A percentile compares a stretch with the other conserved stretches of the same genome.
These are phyloP conservation scores for Plestiodon gilberti DNA, from an alignment of 2,113 vertebrate species.

Conservation along the genomic window DNA sequence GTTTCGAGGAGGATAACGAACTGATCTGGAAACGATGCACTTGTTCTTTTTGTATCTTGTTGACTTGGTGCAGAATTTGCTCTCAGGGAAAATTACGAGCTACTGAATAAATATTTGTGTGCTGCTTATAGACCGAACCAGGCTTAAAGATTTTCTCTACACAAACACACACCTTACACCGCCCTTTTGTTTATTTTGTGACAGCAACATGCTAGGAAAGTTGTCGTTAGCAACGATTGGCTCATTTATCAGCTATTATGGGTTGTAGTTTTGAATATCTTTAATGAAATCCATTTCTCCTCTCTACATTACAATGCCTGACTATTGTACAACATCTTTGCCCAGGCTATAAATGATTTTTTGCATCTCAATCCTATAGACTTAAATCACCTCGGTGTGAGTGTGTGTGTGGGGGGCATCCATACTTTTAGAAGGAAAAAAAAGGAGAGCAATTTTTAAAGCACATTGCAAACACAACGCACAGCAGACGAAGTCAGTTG, in stretches of 20 bases:
- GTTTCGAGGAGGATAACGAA: neutral
- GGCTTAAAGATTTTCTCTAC: neutral
- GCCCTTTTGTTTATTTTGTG: neutral
- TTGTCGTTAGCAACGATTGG: neutral
- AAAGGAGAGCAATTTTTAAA: slow-evolving; percentile 35
- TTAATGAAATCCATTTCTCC: slow-evolving; percentile 38
- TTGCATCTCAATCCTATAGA: slow-evolving; percentile 30
- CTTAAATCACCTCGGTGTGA: neutral
- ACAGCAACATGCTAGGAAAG: neutral
- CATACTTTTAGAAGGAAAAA: slow-evolving; percentile 24
- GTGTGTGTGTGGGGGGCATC: neutral
- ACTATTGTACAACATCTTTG: slow-evolving; percentile 33
- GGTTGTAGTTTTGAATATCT: slow-evolving; percentile 4
- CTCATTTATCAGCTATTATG: slow-evolving; percentile 30
- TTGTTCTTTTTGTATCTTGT: neutral
- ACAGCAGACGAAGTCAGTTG: neutral
- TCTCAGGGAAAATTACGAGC: neutral
- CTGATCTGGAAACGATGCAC: neutral
- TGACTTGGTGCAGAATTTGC: neutral
- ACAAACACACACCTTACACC: neutral
- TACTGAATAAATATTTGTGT: neutral
- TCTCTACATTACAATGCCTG: accelerated
- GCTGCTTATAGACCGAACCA: neutral
- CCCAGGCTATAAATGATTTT: slow-evolving; percentile 30
- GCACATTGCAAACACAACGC: neutral